Percentiles rank a stretch among this genome's conserved stretches.
Evolutionary conservation across 2,888 invertebrate genomes (phyloP).

Genomic region (Mesorhabditis belari): DNA sequence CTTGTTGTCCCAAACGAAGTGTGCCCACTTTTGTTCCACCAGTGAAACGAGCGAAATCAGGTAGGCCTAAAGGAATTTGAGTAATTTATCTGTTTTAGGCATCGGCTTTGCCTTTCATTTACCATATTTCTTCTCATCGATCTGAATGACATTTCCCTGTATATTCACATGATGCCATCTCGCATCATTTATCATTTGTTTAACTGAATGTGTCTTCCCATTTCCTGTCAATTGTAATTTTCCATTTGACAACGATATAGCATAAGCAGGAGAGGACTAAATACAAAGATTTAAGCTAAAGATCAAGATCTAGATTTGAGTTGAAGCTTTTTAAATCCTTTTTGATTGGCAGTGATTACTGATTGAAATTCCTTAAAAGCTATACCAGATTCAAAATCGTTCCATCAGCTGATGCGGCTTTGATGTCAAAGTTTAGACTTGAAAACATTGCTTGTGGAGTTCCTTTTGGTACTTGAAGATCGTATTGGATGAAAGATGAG

Average conservation of each 20-base stretch:
- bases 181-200: conserved; percentile 21
- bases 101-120: conserved; percentile 6
- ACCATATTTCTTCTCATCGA: conserved; percentile 25
- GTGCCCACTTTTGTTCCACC: background rate
- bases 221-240: conserved; percentile 13
- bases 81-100: conserved; percentile 5
- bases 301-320: too few relatives aligned
- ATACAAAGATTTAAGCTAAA: background rate
- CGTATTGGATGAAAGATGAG: conserved; percentile 2
- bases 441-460: background rate
- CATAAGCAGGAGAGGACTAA: background rate
- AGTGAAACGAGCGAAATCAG: background rate
- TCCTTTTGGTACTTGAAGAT: background rate
- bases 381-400: conserved; percentile 25
- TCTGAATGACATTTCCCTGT: conserved; percentile 16
- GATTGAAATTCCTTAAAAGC: too few relatives aligned
- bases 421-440: conserved; percentile 14
- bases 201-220: conserved; percentile 14
- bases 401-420: conserved; percentile 25
- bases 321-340: too few relatives aligned
- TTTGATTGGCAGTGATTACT: too few relatives aligned
- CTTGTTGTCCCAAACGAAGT: background rate
- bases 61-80: background rate
- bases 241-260: conserved; percentile 13
- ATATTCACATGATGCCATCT: conserved; percentile 26